These are phyloP conservation scores for Octopus sinensis DNA, from an alignment of 1,140 invertebrate species.

Conservation along the genomic window DNA sequence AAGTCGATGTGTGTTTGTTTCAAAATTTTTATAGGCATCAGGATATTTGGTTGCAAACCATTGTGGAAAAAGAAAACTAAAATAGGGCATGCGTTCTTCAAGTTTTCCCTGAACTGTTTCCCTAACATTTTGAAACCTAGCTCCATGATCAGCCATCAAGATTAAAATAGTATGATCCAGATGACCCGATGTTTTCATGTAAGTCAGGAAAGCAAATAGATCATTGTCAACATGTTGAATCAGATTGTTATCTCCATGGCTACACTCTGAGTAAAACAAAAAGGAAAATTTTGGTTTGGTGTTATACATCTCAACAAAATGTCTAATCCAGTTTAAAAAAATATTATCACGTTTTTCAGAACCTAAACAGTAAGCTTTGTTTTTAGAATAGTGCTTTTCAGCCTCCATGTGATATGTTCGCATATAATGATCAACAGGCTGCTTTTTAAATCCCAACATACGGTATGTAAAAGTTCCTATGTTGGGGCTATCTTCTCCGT, in stretches of 20 bases:
- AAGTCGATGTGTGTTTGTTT: slow-evolving; percentile 62
- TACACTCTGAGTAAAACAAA: slow-evolving; percentile 79
- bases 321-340: slow-evolving; percentile 67
- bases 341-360: slow-evolving; percentile 73
- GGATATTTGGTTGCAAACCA: slow-evolving; percentile 68
- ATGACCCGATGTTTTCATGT: slow-evolving; percentile 64
- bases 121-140: slow-evolving; percentile 77
- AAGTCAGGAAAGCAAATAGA: slow-evolving; percentile 69
- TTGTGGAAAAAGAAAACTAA: slow-evolving; percentile 75
- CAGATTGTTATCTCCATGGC: slow-evolving; percentile 73
- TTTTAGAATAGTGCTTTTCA: slow-evolving; percentile 63
- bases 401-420: slow-evolving; percentile 72
- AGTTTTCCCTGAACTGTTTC: slow-evolving; percentile 78
- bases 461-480: slow-evolving; percentile 88
- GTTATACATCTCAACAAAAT: slow-evolving; percentile 66
- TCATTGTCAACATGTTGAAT: slow-evolving; percentile 68
- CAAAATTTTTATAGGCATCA: slow-evolving; percentile 67
- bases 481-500: slow-evolving; percentile 80
- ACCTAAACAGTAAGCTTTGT: slow-evolving; percentile 67
- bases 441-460: slow-evolving; percentile 78
- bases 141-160: slow-evolving; percentile 88
- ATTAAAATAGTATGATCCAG: slow-evolving; percentile 67
- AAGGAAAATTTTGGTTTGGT: slow-evolving; percentile 77
- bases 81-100: slow-evolving; percentile 85
- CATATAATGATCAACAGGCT: slow-evolving; percentile 89